Evolutionary conservation across 2,888 invertebrate genomes (phyloP).

Genomic region (Dasypolia templi): DNA sequence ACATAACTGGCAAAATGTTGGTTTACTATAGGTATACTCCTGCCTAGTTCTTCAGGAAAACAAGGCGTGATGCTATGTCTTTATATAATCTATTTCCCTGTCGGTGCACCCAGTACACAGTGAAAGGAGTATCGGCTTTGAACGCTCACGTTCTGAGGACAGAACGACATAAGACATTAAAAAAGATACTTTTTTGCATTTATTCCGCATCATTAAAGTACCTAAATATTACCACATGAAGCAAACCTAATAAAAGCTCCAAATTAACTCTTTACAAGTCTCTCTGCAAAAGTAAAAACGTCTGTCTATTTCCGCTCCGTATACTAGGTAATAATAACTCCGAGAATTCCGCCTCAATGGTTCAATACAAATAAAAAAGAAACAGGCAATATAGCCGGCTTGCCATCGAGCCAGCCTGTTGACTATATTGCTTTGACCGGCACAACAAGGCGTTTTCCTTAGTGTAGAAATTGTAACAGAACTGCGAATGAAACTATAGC

Average conservation of each 20-base stretch:
- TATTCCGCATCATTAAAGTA: neutral
- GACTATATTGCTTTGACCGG: constrained; percentile 10
- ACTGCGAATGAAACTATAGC: constrained; percentile 1
- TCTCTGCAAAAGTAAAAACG: neutral
- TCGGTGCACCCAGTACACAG: too few relatives aligned
- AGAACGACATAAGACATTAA: too few relatives aligned
- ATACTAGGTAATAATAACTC: constrained; percentile 26
- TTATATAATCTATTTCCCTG: too few relatives aligned
- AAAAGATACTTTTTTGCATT: neutral
- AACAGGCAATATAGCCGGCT: constrained; percentile 15
- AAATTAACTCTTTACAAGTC: neutral
- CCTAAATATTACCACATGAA: neutral
- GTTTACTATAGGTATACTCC: too few relatives aligned
- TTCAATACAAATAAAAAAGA: constrained; percentile 45
- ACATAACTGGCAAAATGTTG: too few relatives aligned
- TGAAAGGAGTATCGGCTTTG: too few relatives aligned
- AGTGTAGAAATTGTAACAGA: neutral
- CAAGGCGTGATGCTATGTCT: too few relatives aligned
- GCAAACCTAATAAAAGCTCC: neutral
- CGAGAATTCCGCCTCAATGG: constrained; percentile 8
- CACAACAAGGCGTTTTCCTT: constrained; percentile 1
- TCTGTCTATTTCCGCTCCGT: neutral
- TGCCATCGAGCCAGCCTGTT: constrained; percentile 27
- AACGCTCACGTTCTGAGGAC: too few relatives aligned
- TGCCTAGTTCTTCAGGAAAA: too few relatives aligned